These are phyloP conservation scores for Lacanobia oleracea DNA, from an alignment of 2,888 invertebrate species.

Conservation along the genomic window DNA sequence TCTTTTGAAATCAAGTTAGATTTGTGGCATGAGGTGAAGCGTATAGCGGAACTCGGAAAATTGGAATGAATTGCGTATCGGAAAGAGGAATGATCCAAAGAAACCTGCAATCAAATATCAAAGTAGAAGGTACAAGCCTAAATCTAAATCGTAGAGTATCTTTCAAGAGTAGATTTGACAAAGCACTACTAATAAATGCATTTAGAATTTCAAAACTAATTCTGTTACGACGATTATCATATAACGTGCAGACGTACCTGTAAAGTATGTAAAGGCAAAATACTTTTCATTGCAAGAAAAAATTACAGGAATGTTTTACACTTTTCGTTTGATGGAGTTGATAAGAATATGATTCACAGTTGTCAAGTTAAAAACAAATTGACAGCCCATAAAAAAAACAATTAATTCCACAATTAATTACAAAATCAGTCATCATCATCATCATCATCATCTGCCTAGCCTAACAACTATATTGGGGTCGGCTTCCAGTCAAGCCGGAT, in stretches of 20 bases:
- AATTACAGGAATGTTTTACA: not conserved
- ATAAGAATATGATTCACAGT: conserved; percentile 13
- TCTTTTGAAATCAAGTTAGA: not conserved
- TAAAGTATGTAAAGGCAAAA: conserved; percentile 9
- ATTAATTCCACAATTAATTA: conserved; percentile 8
- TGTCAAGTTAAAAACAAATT: conserved; percentile 5
- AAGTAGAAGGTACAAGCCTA: not conserved
- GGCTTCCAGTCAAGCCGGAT: too few species aligned
- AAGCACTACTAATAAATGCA: not conserved
- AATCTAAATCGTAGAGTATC: conserved; percentile 1
- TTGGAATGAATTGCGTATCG: not conserved
- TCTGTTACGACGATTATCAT: not conserved
- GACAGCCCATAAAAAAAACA: conserved; percentile 2
- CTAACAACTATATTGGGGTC: too few species aligned
- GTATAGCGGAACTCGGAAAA: too few species aligned
- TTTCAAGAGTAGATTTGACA: conserved; percentile 7
- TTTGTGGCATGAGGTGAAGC: conserved; percentile 1
- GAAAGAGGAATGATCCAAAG: not conserved
- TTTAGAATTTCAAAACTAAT: conserved; percentile 12
- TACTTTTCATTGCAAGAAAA: not conserved
- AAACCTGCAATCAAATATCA: not conserved
- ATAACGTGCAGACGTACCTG: not conserved
- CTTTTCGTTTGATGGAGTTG: conserved; percentile 2
- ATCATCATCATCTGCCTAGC: too few species aligned
- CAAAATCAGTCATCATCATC: conserved; percentile 15